A percentile compares a stretch with the other conserved stretches of the same genome.
Conservation (phyloP, 2,888 invertebrate genomes). For the Autographa gamma region DNA sequence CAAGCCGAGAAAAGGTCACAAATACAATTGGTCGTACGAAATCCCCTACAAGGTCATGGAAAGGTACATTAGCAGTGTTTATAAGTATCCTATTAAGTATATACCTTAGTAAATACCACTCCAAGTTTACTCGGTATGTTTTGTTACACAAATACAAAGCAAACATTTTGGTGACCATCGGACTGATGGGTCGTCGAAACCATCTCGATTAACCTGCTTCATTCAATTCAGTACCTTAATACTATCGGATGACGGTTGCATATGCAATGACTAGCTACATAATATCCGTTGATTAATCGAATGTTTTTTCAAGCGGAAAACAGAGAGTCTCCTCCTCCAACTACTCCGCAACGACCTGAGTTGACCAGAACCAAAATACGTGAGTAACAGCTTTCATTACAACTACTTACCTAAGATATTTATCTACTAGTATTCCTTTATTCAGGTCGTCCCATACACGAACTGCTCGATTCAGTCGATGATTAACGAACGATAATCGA, state of each 20-base stretch:
- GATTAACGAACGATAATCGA: too few relatives aligned
- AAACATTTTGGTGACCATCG: background rate
- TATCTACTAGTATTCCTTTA: background rate
- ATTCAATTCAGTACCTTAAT: background rate
- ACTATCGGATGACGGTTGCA: slow-evolving; percentile 3
- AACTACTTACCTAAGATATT: too few relatives aligned
- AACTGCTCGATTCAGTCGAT: too few relatives aligned
- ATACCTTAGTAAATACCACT: background rate
- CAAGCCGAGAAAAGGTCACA: slow-evolving; percentile 16
- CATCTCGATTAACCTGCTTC: background rate
- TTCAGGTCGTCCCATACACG: background rate
- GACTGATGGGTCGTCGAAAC: background rate
- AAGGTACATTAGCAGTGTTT: slow-evolving; percentile 34
- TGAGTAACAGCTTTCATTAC: slow-evolving; percentile 68
- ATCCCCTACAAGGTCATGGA: slow-evolving; percentile 33
- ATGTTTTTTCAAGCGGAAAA: slow-evolving; percentile 64
- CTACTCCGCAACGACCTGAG: slow-evolving; percentile 24
- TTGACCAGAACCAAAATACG: slow-evolving; percentile 64
- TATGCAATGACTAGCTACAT: background rate
- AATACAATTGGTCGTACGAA: slow-evolving; percentile 13
- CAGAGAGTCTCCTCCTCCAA: slow-evolving; percentile 52
- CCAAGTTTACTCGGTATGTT: background rate
- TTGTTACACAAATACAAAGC: background rate
- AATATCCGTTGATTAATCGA: slow-evolving; percentile 39
- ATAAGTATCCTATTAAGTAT: background rate